Evolutionary conservation across 2,797 vertebrate genomes (phyloP).

Genomic region (Helarctos malayanus): DNA sequence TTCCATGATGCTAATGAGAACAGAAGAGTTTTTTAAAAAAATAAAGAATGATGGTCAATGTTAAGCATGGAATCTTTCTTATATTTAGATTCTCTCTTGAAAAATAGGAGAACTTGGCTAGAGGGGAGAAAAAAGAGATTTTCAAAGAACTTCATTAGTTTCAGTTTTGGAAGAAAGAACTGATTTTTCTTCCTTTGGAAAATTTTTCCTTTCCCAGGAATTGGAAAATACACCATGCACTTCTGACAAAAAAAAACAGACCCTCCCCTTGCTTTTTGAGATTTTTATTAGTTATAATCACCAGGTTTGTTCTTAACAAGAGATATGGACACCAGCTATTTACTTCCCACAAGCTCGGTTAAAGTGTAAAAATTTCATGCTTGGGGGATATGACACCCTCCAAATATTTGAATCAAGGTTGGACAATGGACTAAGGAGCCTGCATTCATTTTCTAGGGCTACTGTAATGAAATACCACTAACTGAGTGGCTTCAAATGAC

Average conservation of each 20-base stretch:
- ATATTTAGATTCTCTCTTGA: constrained; percentile 46
- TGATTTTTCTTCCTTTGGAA: constrained; percentile 29
- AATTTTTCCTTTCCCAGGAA: background rate
- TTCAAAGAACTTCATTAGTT: background rate
- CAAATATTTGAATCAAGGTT: background rate
- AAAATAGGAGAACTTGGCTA: background rate
- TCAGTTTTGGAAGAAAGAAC: background rate
- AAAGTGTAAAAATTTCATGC: background rate
- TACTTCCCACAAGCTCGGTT: background rate
- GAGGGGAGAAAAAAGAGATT: background rate
- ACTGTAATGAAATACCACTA: background rate
- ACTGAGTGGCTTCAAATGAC: background rate
- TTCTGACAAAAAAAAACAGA: background rate
- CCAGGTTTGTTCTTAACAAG: background rate
- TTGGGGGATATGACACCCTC: background rate
- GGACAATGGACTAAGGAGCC: background rate
- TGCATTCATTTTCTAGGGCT: background rate
- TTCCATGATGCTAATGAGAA: constrained; percentile 3
- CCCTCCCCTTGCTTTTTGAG: background rate
- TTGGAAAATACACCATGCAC: background rate
- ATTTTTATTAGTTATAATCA: constrained; percentile 15
- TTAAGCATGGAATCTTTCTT: background rate
- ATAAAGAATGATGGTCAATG: background rate
- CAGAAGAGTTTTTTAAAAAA: background rate
- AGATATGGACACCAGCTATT: background rate